Conservation (phyloP, 2,888 invertebrate genomes). For the Chydorus sphaericus region DNA sequence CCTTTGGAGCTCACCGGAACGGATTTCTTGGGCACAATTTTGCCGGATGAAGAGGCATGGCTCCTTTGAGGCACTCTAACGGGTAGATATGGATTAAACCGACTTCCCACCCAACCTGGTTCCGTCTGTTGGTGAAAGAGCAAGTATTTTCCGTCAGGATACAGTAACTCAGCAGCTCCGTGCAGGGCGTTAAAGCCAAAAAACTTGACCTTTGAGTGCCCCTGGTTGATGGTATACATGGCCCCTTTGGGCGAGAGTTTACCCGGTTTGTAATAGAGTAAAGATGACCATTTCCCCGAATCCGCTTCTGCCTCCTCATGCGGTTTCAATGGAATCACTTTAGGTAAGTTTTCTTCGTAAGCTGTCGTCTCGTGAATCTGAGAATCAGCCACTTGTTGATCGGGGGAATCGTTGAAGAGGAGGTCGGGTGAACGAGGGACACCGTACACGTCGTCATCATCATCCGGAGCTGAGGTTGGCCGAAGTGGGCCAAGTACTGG, state of each 20-base stretch:
- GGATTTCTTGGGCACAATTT: neutral
- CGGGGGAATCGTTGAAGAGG: no score
- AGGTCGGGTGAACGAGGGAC: neutral
- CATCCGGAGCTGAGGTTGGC: no score
- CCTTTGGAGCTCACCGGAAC: neutral
- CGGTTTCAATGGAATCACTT: neutral
- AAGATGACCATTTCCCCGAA: neutral
- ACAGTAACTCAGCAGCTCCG: neutral
- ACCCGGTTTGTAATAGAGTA: neutral
- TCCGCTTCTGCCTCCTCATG: neutral
- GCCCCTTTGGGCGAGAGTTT: conserved; percentile 13
- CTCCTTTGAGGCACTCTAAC: neutral
- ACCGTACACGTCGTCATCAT: neutral
- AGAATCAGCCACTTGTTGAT: neutral
- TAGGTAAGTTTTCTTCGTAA: conserved; percentile 1
- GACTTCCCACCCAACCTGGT: neutral
- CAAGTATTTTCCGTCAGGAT: neutral
- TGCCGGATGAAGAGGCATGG: neutral
- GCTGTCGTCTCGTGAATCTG: neutral
- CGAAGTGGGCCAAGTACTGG: no score
- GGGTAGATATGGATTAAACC: neutral
- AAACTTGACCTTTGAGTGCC: conserved; percentile 12
- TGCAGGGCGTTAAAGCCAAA: conserved; percentile 11
- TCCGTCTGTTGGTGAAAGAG: neutral
- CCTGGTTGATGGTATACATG: conserved; percentile 9